These are phyloP conservation scores for Drosophila rhopaloa DNA, from an alignment of 1,140 invertebrate species.

Conservation along the genomic window DNA sequence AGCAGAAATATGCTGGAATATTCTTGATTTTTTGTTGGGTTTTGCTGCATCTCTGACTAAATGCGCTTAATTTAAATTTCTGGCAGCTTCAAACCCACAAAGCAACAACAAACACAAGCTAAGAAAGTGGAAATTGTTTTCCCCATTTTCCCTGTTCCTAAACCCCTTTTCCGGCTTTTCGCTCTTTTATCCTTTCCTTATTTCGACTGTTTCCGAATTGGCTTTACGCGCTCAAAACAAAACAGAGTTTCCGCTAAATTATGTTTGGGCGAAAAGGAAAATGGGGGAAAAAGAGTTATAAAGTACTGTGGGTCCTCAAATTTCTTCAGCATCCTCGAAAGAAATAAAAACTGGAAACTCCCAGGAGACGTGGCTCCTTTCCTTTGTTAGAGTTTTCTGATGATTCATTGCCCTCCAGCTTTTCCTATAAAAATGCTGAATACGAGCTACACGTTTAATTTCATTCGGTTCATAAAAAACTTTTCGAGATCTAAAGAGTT, in stretches of 20 bases:
- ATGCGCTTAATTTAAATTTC: slow-evolving; percentile 33
- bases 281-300: not conserved
- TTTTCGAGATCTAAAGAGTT: too few relatives aligned
- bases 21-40: not conserved
- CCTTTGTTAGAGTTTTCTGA: slow-evolving; percentile 1
- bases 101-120: slow-evolving; percentile 1
- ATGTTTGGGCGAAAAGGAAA: slow-evolving; percentile 1
- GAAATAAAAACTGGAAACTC: slow-evolving; percentile 3
- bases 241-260: slow-evolving; percentile 33
- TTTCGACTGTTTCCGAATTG: slow-evolving; percentile 14
- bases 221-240: slow-evolving; percentile 14
- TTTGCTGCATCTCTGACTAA: slow-evolving; percentile 14
- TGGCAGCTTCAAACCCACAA: not conserved
- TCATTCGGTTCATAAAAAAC: not conserved
- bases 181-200: slow-evolving; percentile 4
- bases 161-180: slow-evolving; percentile 1
- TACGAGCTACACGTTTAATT: not conserved
- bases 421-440: not conserved
- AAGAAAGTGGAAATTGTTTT: slow-evolving; percentile 31
- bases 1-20: slow-evolving; percentile 2
- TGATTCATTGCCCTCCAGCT: slow-evolving; percentile 11
- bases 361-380: slow-evolving; percentile 5
- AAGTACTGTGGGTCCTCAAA: slow-evolving; percentile 9
- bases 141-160: not conserved
- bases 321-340: slow-evolving; percentile 1